These are phyloP conservation scores for Anthrax anthrax DNA, from an alignment of 2,888 invertebrate species.

Conservation along the genomic window DNA sequence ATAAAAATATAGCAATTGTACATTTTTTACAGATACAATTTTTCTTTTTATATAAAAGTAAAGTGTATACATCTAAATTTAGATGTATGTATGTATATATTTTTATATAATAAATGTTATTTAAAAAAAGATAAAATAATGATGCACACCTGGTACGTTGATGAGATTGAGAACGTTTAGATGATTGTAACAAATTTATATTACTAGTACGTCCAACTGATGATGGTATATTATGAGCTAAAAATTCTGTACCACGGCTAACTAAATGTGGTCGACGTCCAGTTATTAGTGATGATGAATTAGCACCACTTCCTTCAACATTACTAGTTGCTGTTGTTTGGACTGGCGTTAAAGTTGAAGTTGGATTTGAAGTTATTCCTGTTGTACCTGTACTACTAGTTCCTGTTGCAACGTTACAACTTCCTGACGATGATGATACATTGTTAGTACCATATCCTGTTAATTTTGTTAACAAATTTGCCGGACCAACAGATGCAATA, in stretches of 20 bases:
- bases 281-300: background rate
- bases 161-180: slow-evolving; percentile 7
- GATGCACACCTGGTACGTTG: slow-evolving; percentile 9
- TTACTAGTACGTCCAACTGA: slow-evolving; percentile 3
- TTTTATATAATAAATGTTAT: background rate
- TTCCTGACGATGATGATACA: too few relatives aligned
- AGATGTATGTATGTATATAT: too few relatives aligned
- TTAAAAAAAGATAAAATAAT: background rate
- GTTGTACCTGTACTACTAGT: background rate
- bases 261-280: slow-evolving; percentile 12
- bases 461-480: background rate
- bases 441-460: background rate
- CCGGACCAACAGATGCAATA: background rate
- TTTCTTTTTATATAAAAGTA: too few relatives aligned
- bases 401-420: background rate
- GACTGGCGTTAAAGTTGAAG: background rate
- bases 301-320: background rate
- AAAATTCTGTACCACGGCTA: slow-evolving; percentile 14
- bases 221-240: slow-evolving; percentile 12
- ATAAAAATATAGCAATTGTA: too few relatives aligned
- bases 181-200: slow-evolving; percentile 8
- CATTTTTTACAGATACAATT: too few relatives aligned
- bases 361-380: background rate
- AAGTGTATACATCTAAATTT: too few relatives aligned
- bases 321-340: background rate